phyloP scores from a whole-genome alignment of 2,888 invertebrate species.

The Luffia ferchaultella region DNA sequence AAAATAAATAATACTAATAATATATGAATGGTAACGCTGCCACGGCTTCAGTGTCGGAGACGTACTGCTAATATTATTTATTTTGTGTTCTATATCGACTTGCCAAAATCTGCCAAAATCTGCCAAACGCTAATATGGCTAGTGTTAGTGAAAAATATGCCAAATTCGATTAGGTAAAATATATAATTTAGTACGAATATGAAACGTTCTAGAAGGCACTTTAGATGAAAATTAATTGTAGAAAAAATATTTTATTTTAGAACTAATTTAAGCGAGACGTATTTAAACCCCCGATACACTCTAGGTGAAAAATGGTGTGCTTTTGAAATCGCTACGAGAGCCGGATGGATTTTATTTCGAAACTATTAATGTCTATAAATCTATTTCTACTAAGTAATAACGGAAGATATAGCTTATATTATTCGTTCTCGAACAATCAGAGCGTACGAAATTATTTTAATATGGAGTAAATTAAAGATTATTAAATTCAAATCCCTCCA shows the following conservation, averaged over 20 bases:
- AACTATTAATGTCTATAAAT: background rate
- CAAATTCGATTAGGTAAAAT: conserved; percentile 21
- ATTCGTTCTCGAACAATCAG: background rate
- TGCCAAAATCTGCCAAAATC: conserved; percentile 22
- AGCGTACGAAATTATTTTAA: background rate
- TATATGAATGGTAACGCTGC: too few species aligned
- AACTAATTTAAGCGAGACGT: background rate
- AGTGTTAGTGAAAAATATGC: background rate
- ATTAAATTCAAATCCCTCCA: conserved; percentile 44
- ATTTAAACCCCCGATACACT: conserved; percentile 25
- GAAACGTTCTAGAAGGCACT: background rate
- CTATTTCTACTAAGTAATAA: background rate
- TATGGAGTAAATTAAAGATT: background rate
- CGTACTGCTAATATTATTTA: too few species aligned
- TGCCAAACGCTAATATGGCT: conserved; percentile 32
- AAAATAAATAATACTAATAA: too few species aligned
- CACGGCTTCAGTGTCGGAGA: too few species aligned
- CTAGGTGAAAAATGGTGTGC: conserved; percentile 20
- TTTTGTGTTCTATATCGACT: conserved; percentile 17
- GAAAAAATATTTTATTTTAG: conserved; percentile 3
- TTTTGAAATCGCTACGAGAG: conserved; percentile 22
- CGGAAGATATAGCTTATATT: background rate
- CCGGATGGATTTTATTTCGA: conserved; percentile 10
- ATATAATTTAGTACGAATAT: conserved; percentile 26
- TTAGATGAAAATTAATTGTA: conserved; percentile 2